Base-by-base conservation (phyloP, 2,113 vertebrate species). In the Bubo bubo region DNA sequence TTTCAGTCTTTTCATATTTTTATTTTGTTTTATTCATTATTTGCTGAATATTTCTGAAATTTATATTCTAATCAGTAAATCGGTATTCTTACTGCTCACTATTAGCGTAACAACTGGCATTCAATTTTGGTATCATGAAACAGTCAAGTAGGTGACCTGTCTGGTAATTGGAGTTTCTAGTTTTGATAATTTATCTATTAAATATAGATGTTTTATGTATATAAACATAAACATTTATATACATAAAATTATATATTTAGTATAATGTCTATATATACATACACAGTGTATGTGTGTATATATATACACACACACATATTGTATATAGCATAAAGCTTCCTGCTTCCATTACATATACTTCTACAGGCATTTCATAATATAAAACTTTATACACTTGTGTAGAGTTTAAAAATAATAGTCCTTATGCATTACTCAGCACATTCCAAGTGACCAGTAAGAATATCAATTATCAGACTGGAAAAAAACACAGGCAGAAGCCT, bases 201-300 rank as follows among this genome's bases (percentile, higher is more conserved):
- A 39, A 82, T 17, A 71, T 4, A 41, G 6, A 18, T 30, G 7
- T 20, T 71, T 60, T 55, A 32, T 7, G 6, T 43, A 32, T 63
- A 45, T 35, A 72, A 34, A 12, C 7, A n/a, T 24, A 88, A 41
- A 60, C 1, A 32, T 56, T 52, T 39, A 52, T n/a, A 68, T 4
- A 32, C 6, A 15, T 64, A 68, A 74, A 71, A 63, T 41, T 52
- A 34, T 28, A 28, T 47, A 45, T 28, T 59, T 79, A 28, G 24
- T 11, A 28, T 41, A 34, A 14, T 56, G 16, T 22, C 2, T 53
- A 4, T 50, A 5, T 30, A 22, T 10, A 12, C 1, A 32, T 10
- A 30, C 1, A 11, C 0, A 3, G 4, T 30, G 5, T 24, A 21
- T 47, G 4, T 30, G 5, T 24, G 43, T 18, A 18, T 45, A 45